A percentile compares a stretch with the other conserved stretches of the same genome.
phyloP scores from a whole-genome alignment of 1,140 invertebrate genomes.

The Dinoponera quadriceps region DNA sequence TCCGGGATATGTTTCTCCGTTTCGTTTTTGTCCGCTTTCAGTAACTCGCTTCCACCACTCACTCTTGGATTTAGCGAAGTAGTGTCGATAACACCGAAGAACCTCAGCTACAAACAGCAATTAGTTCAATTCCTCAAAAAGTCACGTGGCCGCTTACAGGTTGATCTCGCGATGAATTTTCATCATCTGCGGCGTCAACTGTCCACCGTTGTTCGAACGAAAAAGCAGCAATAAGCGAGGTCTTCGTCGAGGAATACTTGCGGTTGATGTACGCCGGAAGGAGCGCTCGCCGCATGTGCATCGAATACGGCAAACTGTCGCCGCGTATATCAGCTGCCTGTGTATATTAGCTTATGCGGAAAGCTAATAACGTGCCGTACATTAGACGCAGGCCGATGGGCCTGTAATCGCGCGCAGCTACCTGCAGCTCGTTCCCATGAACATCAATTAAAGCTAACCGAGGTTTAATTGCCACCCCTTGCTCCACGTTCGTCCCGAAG shows the following conservation, averaged over 20 bases:
- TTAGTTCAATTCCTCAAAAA: too few relatives aligned
- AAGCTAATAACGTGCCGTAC: neutral
- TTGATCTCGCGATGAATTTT: too few relatives aligned
- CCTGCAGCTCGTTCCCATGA: neutral
- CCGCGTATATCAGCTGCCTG: neutral
- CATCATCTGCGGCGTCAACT: too few relatives aligned
- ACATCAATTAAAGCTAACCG: neutral
- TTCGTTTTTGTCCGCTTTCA: too few relatives aligned
- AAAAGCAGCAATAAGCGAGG: too few relatives aligned
- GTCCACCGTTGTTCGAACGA: too few relatives aligned
- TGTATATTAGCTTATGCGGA: neutral
- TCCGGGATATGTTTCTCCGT: too few relatives aligned
- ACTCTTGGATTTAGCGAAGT: too few relatives aligned
- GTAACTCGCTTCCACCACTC: too few relatives aligned
- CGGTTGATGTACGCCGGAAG: neutral
- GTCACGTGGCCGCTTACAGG: too few relatives aligned
- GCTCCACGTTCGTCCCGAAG: neutral
- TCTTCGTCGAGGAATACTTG: slow-evolving; percentile 1
- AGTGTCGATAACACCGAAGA: too few relatives aligned
- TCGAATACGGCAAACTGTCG: neutral
- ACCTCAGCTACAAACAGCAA: too few relatives aligned
- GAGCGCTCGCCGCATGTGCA: neutral
- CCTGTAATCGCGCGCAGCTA: neutral
- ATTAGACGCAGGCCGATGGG: neutral
- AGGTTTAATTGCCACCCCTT: neutral